Percentiles rank a stretch among this genome's conserved stretches.
These are phyloP conservation scores for Ptilodon capucinus DNA, from an alignment of 2,888 invertebrate species.

Conservation along the genomic window DNA sequence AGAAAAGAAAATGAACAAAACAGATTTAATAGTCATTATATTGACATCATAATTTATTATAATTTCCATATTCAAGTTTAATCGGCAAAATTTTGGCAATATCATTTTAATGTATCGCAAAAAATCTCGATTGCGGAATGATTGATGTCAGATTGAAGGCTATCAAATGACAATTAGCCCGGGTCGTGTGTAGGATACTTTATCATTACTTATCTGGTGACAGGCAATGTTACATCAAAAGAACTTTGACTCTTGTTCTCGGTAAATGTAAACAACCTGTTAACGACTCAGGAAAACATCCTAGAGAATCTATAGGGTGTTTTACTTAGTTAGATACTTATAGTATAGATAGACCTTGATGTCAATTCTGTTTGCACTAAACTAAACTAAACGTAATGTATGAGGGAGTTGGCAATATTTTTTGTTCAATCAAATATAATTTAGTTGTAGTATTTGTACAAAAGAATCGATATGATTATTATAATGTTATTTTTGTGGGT, in stretches of 20 bases:
- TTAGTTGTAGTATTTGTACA: no score
- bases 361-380: no score
- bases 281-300: neutral
- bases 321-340: no score
- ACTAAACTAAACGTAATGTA: no score
- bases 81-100: conserved; percentile 11
- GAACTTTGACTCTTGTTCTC: neutral
- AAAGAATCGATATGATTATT: no score
- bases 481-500: no score
- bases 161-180: conserved; percentile 33
- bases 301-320: neutral
- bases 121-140: conserved; percentile 29
- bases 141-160: conserved; percentile 26
- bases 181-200: neutral
- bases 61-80: conserved; percentile 8
- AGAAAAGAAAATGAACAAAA: no score
- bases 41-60: conserved; percentile 1
- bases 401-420: no score
- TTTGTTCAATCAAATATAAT: no score
- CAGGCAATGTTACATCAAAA: conserved; percentile 1
- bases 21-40: neutral
- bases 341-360: no score
- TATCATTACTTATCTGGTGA: conserved; percentile 6
- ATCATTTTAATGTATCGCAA: conserved; percentile 22
- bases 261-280: neutral